Conservation (phyloP, 1,140 invertebrate species). For the Lerema accius region DNA sequence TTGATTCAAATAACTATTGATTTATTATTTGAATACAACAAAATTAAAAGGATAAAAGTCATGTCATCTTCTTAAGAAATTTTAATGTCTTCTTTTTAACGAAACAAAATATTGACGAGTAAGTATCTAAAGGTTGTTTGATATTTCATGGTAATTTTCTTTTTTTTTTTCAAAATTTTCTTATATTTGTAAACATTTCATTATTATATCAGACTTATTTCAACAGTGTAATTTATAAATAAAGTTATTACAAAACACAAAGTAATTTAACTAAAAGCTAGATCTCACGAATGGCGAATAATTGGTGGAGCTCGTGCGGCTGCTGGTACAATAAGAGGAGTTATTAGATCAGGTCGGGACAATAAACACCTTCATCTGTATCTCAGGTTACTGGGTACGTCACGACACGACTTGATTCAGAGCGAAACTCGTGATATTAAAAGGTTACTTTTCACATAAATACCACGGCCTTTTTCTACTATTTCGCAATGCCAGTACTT, state of each 20-base stretch:
- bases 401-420: background rate
- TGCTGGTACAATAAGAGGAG: background rate
- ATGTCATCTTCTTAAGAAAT: no score
- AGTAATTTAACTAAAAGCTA: background rate
- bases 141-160: no score
- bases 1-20: no score
- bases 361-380: conserved; percentile 13
- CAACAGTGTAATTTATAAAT: background rate
- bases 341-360: background rate
- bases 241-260: background rate
- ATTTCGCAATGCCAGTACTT: background rate
- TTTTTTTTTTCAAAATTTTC: no score
- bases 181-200: no score
- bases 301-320: background rate
- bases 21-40: no score
- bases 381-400: background rate
- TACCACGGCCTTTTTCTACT: conserved; percentile 5
- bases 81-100: no score
- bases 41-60: no score
- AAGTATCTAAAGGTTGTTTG: no score
- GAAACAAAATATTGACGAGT: no score
- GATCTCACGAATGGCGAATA: conserved; percentile 1
- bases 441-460: conserved; percentile 11
- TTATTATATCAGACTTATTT: background rate
- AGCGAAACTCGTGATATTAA: conserved; percentile 3